Evolutionary conservation across 2,113 vertebrate species (phyloP).

Genomic region (Gopherus flavomarginatus): DNA sequence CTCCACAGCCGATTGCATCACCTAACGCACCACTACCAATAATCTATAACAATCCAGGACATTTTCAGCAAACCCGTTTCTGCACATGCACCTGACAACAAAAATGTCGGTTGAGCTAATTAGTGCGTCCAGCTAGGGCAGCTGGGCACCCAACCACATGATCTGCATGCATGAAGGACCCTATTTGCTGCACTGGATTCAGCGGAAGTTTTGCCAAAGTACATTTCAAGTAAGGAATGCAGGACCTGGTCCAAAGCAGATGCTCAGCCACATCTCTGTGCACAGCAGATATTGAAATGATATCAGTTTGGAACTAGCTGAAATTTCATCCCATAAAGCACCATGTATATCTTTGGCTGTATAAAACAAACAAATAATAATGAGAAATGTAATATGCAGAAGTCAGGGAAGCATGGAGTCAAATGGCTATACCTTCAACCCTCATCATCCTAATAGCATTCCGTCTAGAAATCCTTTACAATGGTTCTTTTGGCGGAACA

Average conservation of each 20-base stretch:
- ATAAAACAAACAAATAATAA: background rate
- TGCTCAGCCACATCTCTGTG: background rate
- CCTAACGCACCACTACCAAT: rapidly evolving
- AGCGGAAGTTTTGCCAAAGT: background rate
- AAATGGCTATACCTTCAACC: background rate
- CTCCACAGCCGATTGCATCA: background rate
- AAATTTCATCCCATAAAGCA: background rate
- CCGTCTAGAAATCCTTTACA: background rate
- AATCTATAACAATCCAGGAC: background rate
- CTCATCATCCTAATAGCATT: background rate
- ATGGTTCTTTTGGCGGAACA: background rate
- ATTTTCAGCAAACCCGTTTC: background rate
- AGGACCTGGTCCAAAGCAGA: background rate
- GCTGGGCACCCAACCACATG: background rate
- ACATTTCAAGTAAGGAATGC: background rate
- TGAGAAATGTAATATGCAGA: background rate
- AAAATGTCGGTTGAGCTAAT: background rate
- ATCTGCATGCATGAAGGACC: background rate
- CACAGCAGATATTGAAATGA: background rate
- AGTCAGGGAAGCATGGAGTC: background rate
- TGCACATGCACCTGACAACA: background rate
- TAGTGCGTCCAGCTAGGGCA: background rate
- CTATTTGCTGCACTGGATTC: background rate
- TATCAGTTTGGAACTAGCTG: background rate
- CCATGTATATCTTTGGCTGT: background rate